Base-by-base conservation (phyloP, 2,888 invertebrate genomes). In the Lypha dubia region DNA sequence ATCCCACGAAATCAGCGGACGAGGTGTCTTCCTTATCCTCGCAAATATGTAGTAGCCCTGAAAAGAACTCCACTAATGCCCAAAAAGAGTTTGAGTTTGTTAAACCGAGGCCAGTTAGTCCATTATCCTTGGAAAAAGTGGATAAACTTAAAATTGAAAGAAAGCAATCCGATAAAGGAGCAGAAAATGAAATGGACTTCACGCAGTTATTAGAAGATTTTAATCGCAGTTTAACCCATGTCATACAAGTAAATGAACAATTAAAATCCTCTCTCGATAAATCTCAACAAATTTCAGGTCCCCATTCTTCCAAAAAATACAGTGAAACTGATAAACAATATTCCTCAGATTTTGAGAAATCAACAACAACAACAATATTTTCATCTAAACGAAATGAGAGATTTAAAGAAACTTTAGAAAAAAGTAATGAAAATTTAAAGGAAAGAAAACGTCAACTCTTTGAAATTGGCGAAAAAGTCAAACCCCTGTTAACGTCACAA, bases 221-320 rank as follows among this genome's bases (percentile, higher is more conserved):
- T 46, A 91, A 91, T 86, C 88, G 89, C 51, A 90, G 89, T 71
- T 86, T 91, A 1, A 88, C 89, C 0, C 89, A 91, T 71, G 91
- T 90, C 0, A 89, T 91, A 70, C 87, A 89, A 84, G 90, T 90
- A 0, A 90, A 91, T 86, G 88, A 90, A 56, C 88, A 89, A 63
- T 68, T 91, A 4, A 89, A 90, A 84, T 85, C 82, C 22, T 88
- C 88, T 0, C 82, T 89, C 1, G 87, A 87, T 38, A 89, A 89
- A 73, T 88, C 89, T 0, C 87, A 88, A 38, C 79, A 88, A 58
- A 87, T 89, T 17, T 86, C 88, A 58, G 87, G 87, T 75, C 85
- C 88, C 0, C 80, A 85, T 11, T 35, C 44, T 2, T 51, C 62
- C 4, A 74, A 77, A 77, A 81, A 65, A 20, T 60, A 60, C 1